Percentiles rank a stretch among this genome's conserved stretches.
These are phyloP conservation scores for Brachynemurus nebulosus DNA, from an alignment of 2,888 invertebrate genomes.

Conservation along the genomic window DNA sequence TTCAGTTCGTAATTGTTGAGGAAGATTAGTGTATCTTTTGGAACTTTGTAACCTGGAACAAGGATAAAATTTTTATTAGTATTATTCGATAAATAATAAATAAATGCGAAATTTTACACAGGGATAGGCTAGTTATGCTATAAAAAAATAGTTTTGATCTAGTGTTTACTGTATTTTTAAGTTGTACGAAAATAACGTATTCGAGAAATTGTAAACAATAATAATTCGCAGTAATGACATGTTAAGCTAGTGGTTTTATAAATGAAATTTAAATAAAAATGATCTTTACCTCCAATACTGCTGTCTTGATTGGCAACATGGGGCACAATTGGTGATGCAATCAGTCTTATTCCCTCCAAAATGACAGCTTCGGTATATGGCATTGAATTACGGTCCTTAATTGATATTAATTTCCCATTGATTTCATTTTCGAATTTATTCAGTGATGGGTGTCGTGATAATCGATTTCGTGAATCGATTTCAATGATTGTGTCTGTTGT, in stretches of 20 bases:
- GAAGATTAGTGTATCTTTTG: constrained; percentile 47
- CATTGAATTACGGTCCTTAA: constrained; percentile 33
- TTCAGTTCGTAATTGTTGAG: constrained; percentile 53
- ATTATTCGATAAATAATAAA: too few species aligned
- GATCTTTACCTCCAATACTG: constrained; percentile 40
- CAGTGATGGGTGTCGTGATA: not conserved
- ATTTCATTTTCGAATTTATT: not conserved
- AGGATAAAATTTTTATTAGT: too few species aligned
- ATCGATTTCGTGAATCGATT: not conserved
- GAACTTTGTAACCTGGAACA: constrained; percentile 42
- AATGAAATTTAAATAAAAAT: constrained; percentile 1
- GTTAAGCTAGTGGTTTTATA: not conserved
- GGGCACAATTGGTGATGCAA: constrained; percentile 53
- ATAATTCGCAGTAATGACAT: too few species aligned
- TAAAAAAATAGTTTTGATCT: too few species aligned
- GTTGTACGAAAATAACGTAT: too few species aligned
- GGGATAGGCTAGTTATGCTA: too few species aligned
- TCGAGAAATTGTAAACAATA: not conserved
- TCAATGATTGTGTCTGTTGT: not conserved
- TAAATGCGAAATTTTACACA: too few species aligned
- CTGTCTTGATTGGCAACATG: constrained; percentile 49
- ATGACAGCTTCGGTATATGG: constrained; percentile 47
- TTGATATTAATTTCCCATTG: constrained; percentile 3
- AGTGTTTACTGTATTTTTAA: too few species aligned
- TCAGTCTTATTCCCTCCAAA: constrained; percentile 44